Base-by-base conservation (phyloP, 2,797 vertebrate species). In the Acanthopagrus latus region DNA sequence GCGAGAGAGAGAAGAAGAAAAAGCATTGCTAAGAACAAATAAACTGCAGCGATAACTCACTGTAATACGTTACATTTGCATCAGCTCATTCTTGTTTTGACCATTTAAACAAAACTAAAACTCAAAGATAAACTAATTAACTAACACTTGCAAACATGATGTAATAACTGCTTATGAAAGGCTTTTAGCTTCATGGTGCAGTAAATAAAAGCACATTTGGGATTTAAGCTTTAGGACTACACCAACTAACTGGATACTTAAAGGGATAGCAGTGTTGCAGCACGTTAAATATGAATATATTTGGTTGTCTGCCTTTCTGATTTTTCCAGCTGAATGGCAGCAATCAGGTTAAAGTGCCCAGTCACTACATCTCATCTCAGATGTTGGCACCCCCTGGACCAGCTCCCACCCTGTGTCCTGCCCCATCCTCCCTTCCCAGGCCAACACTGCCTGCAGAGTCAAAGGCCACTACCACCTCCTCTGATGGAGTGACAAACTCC, bases 301-400 rank as follows among this genome's bases (percentile, higher is more conserved):
- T 25, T n/a, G 1, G 27, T 27, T 63, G 18, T 60, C 8, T 76
- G 23, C 80, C 17, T 77, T 21, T 82, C 17, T 44, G 0, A 60
- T 78, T 65, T 86, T 86, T 90, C 12, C 94, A 98, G 97, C 93
- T 97, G 92, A 98, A 97, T 91, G 97, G 97, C 95, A 97, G 97
- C 92, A 96, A 96, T 90, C 97, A 97, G 94, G 95, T 97, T 88
- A 98, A 97, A 94, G 95, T 97, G 86, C 94, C 97, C 92, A 95
- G 96, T 93, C 97, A 97, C 94, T 97, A 97, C 95, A 96, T 98
- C 94, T 94, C 97, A 81, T 96, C 97, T 81, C 97, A 98, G 95
- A 97, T 97, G 96, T 94, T 97, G 95, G 96, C 95, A 7, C 96
- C 96, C 21, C 96, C 96, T 93, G 14, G 96, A 95, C 93, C 96